Percentiles rank a stretch among this genome's conserved stretches.
These are phyloP conservation scores for Macrotus californicus DNA, from an alignment of 2,113 vertebrate genomes.

Conservation along the genomic window DNA sequence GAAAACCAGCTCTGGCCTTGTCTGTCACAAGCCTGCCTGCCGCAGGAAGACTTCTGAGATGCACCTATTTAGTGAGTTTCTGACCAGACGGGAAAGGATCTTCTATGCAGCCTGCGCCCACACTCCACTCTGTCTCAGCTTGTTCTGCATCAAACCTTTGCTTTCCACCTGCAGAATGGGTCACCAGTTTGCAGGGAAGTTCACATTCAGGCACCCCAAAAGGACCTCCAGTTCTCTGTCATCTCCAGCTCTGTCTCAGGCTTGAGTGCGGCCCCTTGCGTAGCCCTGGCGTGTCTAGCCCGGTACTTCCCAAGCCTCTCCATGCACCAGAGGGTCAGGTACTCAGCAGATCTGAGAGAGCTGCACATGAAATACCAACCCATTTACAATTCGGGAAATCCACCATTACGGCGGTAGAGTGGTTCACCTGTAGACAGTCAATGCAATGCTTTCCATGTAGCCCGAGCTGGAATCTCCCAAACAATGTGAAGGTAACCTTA, in stretches of 20 bases:
- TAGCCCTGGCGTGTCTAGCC: not conserved
- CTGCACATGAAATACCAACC: not conserved
- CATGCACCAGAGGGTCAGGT: accelerated
- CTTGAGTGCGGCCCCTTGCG: not conserved
- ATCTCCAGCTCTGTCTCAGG: not conserved
- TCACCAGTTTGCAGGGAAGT: not conserved
- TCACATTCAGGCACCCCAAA: not conserved
- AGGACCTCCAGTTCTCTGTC: not conserved
- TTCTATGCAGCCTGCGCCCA: accelerated
- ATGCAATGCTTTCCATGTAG: not conserved
- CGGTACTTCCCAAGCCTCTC: not conserved
- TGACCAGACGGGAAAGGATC: not conserved
- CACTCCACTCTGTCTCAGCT: not conserved
- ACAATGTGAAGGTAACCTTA: not conserved
- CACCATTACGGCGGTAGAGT: not conserved
- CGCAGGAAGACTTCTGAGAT: not conserved
- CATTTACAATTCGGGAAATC: not conserved
- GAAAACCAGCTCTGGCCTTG: not conserved
- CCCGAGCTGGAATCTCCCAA: not conserved
- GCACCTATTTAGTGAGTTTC: not conserved
- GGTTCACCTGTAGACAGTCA: not conserved
- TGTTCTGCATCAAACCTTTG: too few relatives aligned
- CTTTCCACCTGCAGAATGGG: not conserved
- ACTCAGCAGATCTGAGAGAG: not conserved
- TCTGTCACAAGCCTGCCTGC: not conserved